phyloP scores from a whole-genome alignment of 2,888 invertebrate genomes.

The Plebejus melissa region DNA sequence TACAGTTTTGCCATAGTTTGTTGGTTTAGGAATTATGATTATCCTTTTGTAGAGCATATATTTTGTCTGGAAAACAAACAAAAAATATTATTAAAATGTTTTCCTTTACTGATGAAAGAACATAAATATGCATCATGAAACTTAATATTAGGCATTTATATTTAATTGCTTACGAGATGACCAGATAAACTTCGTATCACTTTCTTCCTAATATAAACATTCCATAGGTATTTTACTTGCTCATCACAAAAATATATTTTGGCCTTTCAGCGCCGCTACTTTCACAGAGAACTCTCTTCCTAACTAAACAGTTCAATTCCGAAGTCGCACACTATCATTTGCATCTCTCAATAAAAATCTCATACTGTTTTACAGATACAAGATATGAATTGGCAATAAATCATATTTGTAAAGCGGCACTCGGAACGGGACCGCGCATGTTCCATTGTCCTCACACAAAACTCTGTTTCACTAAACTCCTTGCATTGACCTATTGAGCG shows the following conservation, averaged over 20 bases:
- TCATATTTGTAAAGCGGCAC: conserved; percentile 48
- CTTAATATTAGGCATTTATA: too few relatives aligned
- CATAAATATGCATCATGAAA: too few relatives aligned
- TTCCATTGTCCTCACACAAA: conserved; percentile 70
- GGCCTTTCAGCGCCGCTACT: too few relatives aligned
- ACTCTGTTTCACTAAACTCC: conserved; percentile 74
- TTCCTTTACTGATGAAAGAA: too few relatives aligned
- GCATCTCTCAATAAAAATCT: background rate
- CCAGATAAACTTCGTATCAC: too few relatives aligned
- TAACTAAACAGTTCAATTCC: background rate
- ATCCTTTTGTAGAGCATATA: background rate
- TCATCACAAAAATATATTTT: too few relatives aligned
- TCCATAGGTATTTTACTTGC: too few relatives aligned
- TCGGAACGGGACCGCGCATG: conserved; percentile 68
- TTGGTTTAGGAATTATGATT: conserved; percentile 48
- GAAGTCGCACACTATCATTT: background rate
- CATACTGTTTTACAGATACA: conserved; percentile 21
- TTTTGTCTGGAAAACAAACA: background rate
- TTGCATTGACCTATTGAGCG: conserved; percentile 77
- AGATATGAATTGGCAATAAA: conserved; percentile 14
- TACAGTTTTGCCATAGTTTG: conserved; percentile 48
- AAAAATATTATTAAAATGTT: background rate
- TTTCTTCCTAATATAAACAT: too few relatives aligned
- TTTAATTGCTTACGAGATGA: too few relatives aligned
- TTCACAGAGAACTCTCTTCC: too few relatives aligned